Base-by-base conservation (phyloP, 2,888 invertebrate species). In the Trissoscelio sp. region DNA sequence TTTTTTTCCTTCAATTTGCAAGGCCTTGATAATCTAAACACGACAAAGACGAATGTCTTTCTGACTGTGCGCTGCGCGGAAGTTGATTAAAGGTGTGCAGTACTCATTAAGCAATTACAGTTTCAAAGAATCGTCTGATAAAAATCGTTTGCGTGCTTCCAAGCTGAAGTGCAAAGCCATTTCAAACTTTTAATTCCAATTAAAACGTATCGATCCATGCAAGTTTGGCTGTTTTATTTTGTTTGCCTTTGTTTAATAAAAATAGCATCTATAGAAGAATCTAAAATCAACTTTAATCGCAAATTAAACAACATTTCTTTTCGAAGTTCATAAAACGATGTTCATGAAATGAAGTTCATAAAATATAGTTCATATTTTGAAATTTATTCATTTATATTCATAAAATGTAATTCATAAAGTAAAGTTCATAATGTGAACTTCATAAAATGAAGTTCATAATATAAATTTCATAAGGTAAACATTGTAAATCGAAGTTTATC, bases 31-130 rank as follows among this genome's bases (percentile, higher is more conserved):
- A 72, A 79, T 79, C 79, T 72, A 53, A 79, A 82, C 75, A 72
- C 46, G 82, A 82, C 79, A 67, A 57, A 82, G 82, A 82, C 82
- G 75, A 82, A 79, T 79, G 79, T 75, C 75, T 75, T 28, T 64
- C 64, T 16, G 58, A 22, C 24, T 34, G 66, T 42, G 72, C 53
- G 58, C 16, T 42, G 81, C 64, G 72, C 79, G 82, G 82, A 77
- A 82, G 82, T 79, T 77, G 79, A 77, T 79, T 79, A 79, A 73
- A 79, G 73, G 82, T 79, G 77, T 77, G 53, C 69, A 24, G 60
- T 73, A 60, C 73, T 79, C 77, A 77, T 79, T 82, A 77, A 77
- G 79, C 51, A 77, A 79, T 82, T 82, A 82, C 67, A 67, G 46
- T 82, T 82, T 75, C 82, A 72, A 67, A 75, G 82, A 82, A 82